Evolutionary conservation across 2,888 invertebrate species (phyloP), one percentile per base, ranked within the genome.

Genomic region (Anorthoa munda): DNA sequence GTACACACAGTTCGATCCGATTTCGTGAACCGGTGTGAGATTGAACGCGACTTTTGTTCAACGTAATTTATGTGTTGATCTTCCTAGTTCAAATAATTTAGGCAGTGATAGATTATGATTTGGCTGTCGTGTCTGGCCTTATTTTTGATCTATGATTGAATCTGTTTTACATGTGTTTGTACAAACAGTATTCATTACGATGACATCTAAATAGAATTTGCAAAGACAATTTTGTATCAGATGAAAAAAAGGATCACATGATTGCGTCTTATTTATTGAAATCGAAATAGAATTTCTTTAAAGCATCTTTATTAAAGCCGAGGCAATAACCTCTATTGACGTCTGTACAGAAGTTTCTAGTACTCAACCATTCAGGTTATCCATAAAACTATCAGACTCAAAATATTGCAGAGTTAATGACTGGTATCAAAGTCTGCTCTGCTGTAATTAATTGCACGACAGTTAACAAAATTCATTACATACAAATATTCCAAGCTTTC

Each of bases 1-100:
- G 79, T 86, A 85, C 81, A 88, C 82, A 82, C 74, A 81, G 77
- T 77, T 81, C 85, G 82, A 85, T 75, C 78, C 77, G 87, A 88
- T 84, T 87, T 83, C 77, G 77, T 74, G 68, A 77, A 72, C 74
- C 85, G 72, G 81, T 75, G 77, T 69, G 75, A 81, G 83, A 79
- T 81, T 74, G 68, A 82, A 75, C 63, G 71, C 72, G 74, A 81
- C 77, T 85, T 87, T 76, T 79, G 73, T 77, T 39, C 13, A 68
- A 78, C 61, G 55, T 78, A 75, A 82, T 81, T 72, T 79, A 79
- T 78, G 69, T 58, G 60, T 63, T 70, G 78, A 66, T 78, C 65
- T 74, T 70, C 69, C 60, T 70, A 60, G 21, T 74, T 74, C 81
- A 81, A 81, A 81, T 78, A 79, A 67, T 68, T 66, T 66, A 46